Evolutionary conservation across 2,797 vertebrate genomes (phyloP).

Genomic region (Galagoides demidoff): DNA sequence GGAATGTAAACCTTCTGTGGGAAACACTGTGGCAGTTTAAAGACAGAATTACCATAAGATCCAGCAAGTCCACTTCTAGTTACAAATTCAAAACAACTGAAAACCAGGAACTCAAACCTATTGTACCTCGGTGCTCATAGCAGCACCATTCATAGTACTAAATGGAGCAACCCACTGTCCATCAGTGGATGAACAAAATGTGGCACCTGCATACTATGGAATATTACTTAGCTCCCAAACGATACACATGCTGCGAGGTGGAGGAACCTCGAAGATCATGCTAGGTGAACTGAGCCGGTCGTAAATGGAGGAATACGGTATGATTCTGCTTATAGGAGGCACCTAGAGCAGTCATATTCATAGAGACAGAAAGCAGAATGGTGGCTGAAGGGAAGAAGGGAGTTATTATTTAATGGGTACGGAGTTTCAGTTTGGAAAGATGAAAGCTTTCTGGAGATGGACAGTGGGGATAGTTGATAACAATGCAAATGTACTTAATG

Average conservation of each 20-base stretch:
- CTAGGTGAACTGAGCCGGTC: not conserved
- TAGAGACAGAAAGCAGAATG: not conserved
- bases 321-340: not conserved
- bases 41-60: not conserved
- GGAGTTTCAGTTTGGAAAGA: not conserved
- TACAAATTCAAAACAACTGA: not conserved
- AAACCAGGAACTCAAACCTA: not conserved
- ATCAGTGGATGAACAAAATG: not conserved
- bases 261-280: not conserved
- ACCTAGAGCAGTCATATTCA: not conserved
- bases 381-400: not conserved
- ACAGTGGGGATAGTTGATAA: not conserved
- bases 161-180: not conserved
- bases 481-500: not conserved
- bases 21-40: not conserved
- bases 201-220: not conserved
- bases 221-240: not conserved
- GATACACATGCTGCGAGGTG: not conserved
- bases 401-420: not conserved
- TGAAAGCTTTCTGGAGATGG: not conserved
- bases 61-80: not conserved
- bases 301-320: not conserved
- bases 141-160: not conserved
- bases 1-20: not conserved
- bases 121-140: not conserved